These are phyloP conservation scores for Smutsia temminckii DNA, from an alignment of 2,797 vertebrate species.

Conservation along the genomic window DNA sequence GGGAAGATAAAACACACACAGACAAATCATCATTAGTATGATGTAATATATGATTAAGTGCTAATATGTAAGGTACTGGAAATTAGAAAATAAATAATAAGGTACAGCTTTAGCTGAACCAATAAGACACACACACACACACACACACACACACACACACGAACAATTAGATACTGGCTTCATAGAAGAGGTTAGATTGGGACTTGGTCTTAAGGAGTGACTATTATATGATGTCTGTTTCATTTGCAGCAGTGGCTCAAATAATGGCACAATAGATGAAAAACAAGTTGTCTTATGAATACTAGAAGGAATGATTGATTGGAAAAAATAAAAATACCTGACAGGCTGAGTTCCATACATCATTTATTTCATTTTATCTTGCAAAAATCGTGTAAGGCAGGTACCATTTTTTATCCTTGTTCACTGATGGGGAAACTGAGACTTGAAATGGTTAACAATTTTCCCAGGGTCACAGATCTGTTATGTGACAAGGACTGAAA, in stretches of 20 bases:
- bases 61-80: constrained; percentile 1
- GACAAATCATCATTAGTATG: constrained; percentile 39
- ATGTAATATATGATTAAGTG: constrained; percentile 37
- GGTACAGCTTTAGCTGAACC: background rate
- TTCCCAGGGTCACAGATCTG: background rate
- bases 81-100: constrained; percentile 12
- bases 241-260: background rate
- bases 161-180: background rate
- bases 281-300: background rate
- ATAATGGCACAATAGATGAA: background rate
- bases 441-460: background rate
- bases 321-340: background rate
- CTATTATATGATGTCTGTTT: background rate
- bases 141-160: background rate
- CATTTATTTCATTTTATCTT: background rate
- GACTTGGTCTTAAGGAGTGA: background rate
- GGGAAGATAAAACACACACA: constrained; percentile 4
- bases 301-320: background rate
- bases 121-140: background rate
- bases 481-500: background rate
- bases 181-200: background rate
- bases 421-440: background rate
- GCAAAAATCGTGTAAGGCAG: background rate
- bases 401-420: background rate
- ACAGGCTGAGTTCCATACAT: background rate